Conservation (phyloP, 1,140 invertebrate genomes). For the Cherax destructor region DNA sequence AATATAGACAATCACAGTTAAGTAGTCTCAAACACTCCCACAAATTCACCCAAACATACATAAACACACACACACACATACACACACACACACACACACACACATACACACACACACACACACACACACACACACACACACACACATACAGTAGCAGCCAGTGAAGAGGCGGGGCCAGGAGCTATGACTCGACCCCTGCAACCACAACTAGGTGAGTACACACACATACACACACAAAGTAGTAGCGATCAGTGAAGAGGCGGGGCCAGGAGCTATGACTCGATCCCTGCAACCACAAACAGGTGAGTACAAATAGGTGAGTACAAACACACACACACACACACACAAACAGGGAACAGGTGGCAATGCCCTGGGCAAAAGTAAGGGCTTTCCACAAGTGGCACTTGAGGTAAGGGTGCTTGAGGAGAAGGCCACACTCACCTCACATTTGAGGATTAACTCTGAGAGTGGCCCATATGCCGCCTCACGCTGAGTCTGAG, state of each 20-base stretch:
- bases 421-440: not conserved
- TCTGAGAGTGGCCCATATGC: constrained; percentile 16
- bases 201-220: too few species aligned
- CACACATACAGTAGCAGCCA: constrained; percentile 25
- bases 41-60: not conserved
- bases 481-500: not conserved
- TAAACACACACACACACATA: not conserved
- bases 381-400: constrained; percentile 3
- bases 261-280: too few species aligned
- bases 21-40: not conserved
- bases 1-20: not conserved
- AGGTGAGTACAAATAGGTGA: too few species aligned
- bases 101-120: too few species aligned
- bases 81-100: too few species aligned
- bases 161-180: too few species aligned
- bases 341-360: constrained; percentile 36
- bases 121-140: too few species aligned
- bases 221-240: too few species aligned
- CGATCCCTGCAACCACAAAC: too few species aligned
- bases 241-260: too few species aligned
- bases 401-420: constrained; percentile 3
- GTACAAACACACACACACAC: constrained; percentile 35
- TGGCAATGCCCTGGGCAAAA: constrained; percentile 1
- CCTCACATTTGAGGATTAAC: not conserved
- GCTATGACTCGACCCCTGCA: too few species aligned